Conservation (phyloP, 2,797 vertebrate genomes). For the Poeciliopsis turneri region DNA sequence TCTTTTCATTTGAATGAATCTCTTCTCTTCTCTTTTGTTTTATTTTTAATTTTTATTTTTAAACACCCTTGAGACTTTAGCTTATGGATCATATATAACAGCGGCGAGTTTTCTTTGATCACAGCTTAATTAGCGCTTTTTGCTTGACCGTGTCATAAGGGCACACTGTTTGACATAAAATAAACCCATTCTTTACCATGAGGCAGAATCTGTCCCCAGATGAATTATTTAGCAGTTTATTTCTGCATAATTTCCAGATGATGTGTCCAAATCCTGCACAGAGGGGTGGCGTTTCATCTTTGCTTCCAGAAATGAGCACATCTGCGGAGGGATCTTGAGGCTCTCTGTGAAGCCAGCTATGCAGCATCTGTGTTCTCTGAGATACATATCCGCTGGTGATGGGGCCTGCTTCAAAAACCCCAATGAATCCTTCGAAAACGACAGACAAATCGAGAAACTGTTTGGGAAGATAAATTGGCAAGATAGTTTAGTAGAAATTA, state of each 20-base stretch:
- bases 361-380: slow-evolving; percentile 64
- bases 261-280: slow-evolving; percentile 58
- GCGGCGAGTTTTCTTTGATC: slow-evolving; percentile 21
- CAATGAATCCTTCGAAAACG: slow-evolving; percentile 46
- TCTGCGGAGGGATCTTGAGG: slow-evolving; percentile 53
- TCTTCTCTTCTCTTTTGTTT: slow-evolving; percentile 18
- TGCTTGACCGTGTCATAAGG: slow-evolving; percentile 41
- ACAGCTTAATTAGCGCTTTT: slow-evolving; percentile 52
- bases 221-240: slow-evolving; percentile 43
- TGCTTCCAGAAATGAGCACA: slow-evolving; percentile 60
- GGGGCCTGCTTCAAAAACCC: slow-evolving; percentile 41
- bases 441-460: slow-evolving; percentile 49
- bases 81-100: slow-evolving; percentile 27
- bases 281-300: slow-evolving; percentile 40
- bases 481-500: slow-evolving; percentile 62
- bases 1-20: slow-evolving; percentile 31
- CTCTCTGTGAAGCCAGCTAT: slow-evolving; percentile 49
- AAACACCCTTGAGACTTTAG: slow-evolving; percentile 16
- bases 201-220: slow-evolving; percentile 43
- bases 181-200: slow-evolving; percentile 50
- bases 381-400: slow-evolving; percentile 51
- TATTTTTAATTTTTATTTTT: slow-evolving; percentile 15
- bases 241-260: slow-evolving; percentile 67
- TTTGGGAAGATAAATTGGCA: slow-evolving; percentile 55
- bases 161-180: slow-evolving; percentile 37